Base-by-base conservation (phyloP, 2,113 vertebrate species). In the Indicator indicator region DNA sequence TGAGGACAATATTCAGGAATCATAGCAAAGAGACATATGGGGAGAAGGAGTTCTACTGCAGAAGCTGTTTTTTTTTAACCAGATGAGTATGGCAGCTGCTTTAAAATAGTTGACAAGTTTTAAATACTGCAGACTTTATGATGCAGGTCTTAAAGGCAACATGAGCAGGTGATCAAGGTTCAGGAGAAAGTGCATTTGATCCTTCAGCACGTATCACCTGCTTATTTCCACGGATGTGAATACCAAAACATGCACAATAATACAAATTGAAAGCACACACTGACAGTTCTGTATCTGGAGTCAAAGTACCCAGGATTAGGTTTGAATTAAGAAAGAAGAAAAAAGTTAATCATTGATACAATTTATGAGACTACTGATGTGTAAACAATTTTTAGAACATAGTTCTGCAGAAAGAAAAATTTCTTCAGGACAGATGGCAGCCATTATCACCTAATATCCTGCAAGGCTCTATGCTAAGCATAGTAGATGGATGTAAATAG, bases 21-120 rank as follows among this genome's bases (percentile, higher is more conserved):
- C 6, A 2, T 64, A 88, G 70, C 58, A 78, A 7, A 81, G 77
- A 81, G 60, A 81, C 92, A 90, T 78, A 90, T 78, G 79, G 88
- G 81, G 58, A 95, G 83, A 91, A 74, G 88, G 94, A 86, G 67
- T 84, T 81, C 48, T 91, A 74, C 69, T 93, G 93, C 4, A 58
- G 76, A 64, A 75, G 83, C 19, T 88, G 70, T 19, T 74, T 94
- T 94, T 86, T 89, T 90, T 59, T 38, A 90, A 72, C 48, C 59
- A 91, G 91, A 54, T 58, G 89, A 91, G 90, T 21, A 44, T 28
- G 50, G 76, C 90, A 94, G 88, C 56, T 90, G 58, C 89, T 96
- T 90, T 89, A 64, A 84, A 88, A 64, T 27, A 62, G 42, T 82
- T 86, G 62, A 86, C 65, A 82, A 55, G 73, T 83, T 89, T 93